Evolutionary conservation across 2,797 vertebrate genomes (phyloP).

Genomic region (Buceros bicornis): DNA sequence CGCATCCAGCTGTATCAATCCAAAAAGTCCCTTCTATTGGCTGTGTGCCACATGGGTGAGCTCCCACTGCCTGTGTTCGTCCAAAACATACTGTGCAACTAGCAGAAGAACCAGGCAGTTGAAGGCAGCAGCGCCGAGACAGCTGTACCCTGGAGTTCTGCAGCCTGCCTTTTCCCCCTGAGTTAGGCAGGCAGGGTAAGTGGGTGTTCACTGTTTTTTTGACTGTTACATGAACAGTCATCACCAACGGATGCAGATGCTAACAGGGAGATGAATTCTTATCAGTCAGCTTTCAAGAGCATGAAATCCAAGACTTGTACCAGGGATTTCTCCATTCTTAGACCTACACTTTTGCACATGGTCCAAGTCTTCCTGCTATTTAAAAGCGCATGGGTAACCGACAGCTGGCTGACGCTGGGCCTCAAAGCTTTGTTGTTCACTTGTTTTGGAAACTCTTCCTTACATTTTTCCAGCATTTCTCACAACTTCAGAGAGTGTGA

Average conservation of each 20-base stretch:
- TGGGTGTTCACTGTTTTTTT: fast-evolving
- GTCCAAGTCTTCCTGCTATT: neutral
- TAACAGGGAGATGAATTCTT: neutral
- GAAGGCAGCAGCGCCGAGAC: neutral
- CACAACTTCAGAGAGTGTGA: neutral
- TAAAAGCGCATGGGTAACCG: neutral
- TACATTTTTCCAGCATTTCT: conserved; percentile 21
- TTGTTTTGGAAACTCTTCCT: conserved; percentile 15
- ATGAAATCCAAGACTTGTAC: neutral
- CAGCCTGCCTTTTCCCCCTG: neutral
- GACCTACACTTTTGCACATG: neutral
- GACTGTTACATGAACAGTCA: neutral
- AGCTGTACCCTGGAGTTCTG: neutral
- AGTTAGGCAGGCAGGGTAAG: neutral
- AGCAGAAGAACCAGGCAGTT: neutral
- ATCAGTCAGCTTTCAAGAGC: neutral
- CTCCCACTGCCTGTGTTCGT: neutral
- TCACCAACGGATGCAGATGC: neutral
- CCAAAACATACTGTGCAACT: neutral
- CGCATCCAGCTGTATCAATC: neutral
- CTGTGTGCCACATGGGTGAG: neutral
- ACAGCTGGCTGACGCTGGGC: neutral
- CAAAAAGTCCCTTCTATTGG: neutral
- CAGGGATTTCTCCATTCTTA: conserved; percentile 9
- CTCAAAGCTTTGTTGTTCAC: neutral